Evolutionary conservation across 2,113 vertebrate genomes (phyloP).

Genomic region (Leptocoma aspasia): DNA sequence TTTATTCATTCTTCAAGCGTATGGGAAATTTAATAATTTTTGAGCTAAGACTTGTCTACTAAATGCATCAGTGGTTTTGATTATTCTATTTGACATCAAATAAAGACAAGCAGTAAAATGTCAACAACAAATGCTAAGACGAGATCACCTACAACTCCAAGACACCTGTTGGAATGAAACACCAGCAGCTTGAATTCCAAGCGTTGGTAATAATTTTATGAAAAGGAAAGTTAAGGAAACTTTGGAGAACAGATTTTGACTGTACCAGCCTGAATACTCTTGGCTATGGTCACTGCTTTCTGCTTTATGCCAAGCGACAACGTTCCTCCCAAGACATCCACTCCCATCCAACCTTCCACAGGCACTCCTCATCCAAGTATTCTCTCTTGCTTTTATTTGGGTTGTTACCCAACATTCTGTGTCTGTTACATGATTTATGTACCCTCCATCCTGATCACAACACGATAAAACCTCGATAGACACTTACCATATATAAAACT

Average conservation of each 20-base stretch:
- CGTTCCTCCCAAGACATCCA: background rate
- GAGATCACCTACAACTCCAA: background rate
- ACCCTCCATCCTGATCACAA: background rate
- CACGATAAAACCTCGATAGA: background rate
- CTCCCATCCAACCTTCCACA: slow-evolving; percentile 25
- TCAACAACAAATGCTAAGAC: background rate
- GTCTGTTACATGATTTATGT: background rate
- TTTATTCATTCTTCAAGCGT: slow-evolving; percentile 23
- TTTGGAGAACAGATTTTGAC: slow-evolving; percentile 27
- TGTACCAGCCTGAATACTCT: slow-evolving; percentile 20
- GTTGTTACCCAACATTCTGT: background rate
- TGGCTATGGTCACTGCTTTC: background rate
- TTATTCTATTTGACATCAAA: background rate
- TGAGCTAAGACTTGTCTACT: background rate
- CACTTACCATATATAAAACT: background rate
- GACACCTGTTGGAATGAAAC: background rate
- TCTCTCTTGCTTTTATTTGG: background rate
- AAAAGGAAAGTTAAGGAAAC: background rate
- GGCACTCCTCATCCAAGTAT: background rate
- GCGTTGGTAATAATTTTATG: background rate
- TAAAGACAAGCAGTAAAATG: background rate
- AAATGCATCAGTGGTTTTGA: background rate
- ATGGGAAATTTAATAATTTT: background rate
- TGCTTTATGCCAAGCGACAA: background rate
- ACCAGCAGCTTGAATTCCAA: background rate